Evolutionary conservation across 2,888 invertebrate genomes (phyloP), one percentile per base, ranked within the genome.

Genomic region (Dichetophora obliterata): DNA sequence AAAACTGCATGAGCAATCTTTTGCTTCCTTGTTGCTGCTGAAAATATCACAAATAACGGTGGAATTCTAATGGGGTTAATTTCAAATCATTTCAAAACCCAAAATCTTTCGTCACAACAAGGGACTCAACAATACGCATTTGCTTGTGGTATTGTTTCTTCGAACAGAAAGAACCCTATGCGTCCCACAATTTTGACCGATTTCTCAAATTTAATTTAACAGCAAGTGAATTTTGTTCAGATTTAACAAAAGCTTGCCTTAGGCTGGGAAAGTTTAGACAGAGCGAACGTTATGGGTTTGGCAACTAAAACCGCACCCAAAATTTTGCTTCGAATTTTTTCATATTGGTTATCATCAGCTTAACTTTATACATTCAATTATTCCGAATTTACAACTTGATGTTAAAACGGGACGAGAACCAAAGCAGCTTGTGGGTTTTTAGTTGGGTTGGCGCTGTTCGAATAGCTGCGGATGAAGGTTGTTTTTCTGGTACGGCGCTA

Each of bases 321-420:
- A 37, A 4, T 9, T 54, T 14, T 22, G 3, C 6, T 68, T 50
- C 0, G 31, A 19, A 27, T 70, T 72, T 16, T n/a, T 48, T 11
- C 63, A 61, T 31, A n/a, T 52, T 65, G 72, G 31, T 37, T 74
- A 66, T 66, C 66, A 66, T 66, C 57, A 43, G 66, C 24, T 19
- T 59, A 75, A 68, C 65, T 75, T 75, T 68, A 57, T 68, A 37
- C 54, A 75, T 75, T 75, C 63, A 54, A 68, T 75, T 75, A 75
- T 57, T 68, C 24, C 22, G 27, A 66, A 59, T 37, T 68, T 37
- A 48, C 48, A 16, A 16, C 11, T 65, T 19, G 19, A 19, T 16
- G 27, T 69, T 24, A 24, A 6, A n/a, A 16, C 52, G 43, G 54
- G 54, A 54, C 19, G 54, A 19, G 6, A n/a, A 19, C 5, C 19